Evolutionary conservation across 2,113 vertebrate species (phyloP).

Genomic region (Chaetura pelagica): DNA sequence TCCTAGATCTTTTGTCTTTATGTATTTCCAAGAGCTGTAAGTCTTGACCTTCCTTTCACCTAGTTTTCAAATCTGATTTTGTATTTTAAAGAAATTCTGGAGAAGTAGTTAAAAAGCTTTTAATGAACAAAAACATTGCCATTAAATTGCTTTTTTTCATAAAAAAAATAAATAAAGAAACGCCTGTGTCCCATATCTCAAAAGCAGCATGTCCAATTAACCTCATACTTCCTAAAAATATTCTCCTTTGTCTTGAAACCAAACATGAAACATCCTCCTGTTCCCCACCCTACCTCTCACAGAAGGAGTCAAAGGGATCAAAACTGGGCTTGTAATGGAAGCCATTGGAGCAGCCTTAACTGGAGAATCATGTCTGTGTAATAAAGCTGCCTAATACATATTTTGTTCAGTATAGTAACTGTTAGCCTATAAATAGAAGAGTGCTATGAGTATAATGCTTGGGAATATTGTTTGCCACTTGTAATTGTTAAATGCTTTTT

Average conservation of each 20-base stretch:
- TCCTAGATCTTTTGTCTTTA: not conserved
- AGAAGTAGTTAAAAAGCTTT: constrained; percentile 2
- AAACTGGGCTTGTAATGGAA: constrained; percentile 14
- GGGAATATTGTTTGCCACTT: constrained; percentile 75
- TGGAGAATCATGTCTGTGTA: constrained; percentile 6
- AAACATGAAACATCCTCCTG: constrained; percentile 65
- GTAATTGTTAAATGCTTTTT: constrained; percentile 75
- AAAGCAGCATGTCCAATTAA: constrained; percentile 61
- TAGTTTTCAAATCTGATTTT: constrained; percentile 4
- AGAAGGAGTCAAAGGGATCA: constrained; percentile 11
- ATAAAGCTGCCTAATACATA: constrained; percentile 50
- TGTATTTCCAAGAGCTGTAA: not conserved
- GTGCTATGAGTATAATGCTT: constrained; percentile 57
- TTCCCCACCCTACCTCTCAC: constrained; percentile 33
- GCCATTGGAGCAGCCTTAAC: not conserved
- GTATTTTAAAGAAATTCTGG: constrained; percentile 17
- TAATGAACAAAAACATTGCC: not conserved
- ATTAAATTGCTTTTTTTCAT: constrained; percentile 20
- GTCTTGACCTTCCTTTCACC: constrained; percentile 8
- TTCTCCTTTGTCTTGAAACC: constrained; percentile 62
- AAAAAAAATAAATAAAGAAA: constrained; percentile 13
- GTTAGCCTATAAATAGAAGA: constrained; percentile 70
- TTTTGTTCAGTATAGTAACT: constrained; percentile 62
- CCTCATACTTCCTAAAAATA: constrained; percentile 71
- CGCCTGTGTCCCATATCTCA: constrained; percentile 30